Base-by-base conservation (phyloP, 2,888 invertebrate species). In the Morinoia aosen region DNA sequence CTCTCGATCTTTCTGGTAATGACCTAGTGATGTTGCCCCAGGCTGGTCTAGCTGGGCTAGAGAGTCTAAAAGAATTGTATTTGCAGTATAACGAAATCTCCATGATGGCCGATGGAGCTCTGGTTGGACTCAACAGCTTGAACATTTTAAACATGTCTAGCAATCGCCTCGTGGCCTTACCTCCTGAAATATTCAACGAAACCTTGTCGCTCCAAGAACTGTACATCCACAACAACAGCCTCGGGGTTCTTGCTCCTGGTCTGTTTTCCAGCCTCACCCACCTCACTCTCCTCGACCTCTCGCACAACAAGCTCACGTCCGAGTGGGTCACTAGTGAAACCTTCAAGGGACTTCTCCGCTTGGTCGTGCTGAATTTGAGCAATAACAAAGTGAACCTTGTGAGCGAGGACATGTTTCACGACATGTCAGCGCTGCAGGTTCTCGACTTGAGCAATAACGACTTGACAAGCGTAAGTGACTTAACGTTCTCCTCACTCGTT, bases 401-500 rank as follows among this genome's bases (percentile, higher is more conserved):
- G 95, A 98, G 99, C 97, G 98, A 98, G 40, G 98, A 98, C 97
- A 98, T 98, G 97, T 99, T 99, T 97, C 98, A 98, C 97, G 98
- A 99, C 97, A 98, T 99, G 96, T 99, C 99, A 97, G 98, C 98
- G 39, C 97, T 99, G 96, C 98, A 99, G 97, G 98, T 98, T 97
- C 97, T 99, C 95, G 98, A 99, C 97, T 98, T 99, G 97, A 98
- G 98, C 97, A 98, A 98, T 97, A 99, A 99, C 97, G 98, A 98
- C 97, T 97, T 99, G 95, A 98, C 98, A 97, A 98, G 98, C 96
- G 98, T 99, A 96, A 98, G 98, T 14, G 98, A 98, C 14, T 98
- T 99, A 97, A 98, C 99, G 2, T 99, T 99, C 97, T 98, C 98
- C 88, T 98, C 99, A 10, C 98, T 99, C 98, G 99, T 98, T 97